These are phyloP conservation scores for Zosterops borbonicus DNA, from an alignment of 2,113 vertebrate genomes.

Conservation along the genomic window DNA sequence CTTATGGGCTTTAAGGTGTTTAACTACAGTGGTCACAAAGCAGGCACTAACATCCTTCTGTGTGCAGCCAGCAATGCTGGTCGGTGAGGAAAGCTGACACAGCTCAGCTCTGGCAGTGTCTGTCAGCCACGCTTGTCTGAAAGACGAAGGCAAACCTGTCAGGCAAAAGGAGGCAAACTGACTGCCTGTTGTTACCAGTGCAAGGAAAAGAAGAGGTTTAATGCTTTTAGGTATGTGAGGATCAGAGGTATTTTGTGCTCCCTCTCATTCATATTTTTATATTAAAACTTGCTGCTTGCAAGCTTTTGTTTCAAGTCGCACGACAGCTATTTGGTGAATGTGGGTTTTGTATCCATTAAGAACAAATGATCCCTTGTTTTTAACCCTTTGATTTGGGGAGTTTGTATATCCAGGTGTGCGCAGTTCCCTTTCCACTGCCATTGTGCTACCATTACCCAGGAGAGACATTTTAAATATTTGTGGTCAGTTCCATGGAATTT, in stretches of 20 bases:
- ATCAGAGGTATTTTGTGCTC: constrained; percentile 13
- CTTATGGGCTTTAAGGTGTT: constrained; percentile 57
- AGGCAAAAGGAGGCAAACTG: neutral
- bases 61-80: neutral
- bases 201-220: neutral
- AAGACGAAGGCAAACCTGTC: neutral
- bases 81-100: neutral
- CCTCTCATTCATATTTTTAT: neutral
- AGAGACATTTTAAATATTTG: constrained; percentile 46
- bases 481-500: constrained; percentile 34
- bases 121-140: neutral
- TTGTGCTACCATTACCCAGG: constrained; percentile 24
- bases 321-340: constrained; percentile 5
- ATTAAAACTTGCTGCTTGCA: neutral
- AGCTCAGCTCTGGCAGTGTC: neutral
- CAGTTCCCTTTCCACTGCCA: neutral
- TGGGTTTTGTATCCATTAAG: neutral
- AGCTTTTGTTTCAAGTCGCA: neutral
- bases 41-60: neutral
- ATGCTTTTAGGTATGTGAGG: neutral
- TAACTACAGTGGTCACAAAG: constrained; percentile 26
- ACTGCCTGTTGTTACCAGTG: neutral
- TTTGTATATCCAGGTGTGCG: constrained; percentile 58
- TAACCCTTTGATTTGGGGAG: constrained; percentile 57
- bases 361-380: constrained; percentile 61